Evolutionary conservation across 2,888 invertebrate genomes (phyloP).

Genomic region (Ferdinandea cuprea): DNA sequence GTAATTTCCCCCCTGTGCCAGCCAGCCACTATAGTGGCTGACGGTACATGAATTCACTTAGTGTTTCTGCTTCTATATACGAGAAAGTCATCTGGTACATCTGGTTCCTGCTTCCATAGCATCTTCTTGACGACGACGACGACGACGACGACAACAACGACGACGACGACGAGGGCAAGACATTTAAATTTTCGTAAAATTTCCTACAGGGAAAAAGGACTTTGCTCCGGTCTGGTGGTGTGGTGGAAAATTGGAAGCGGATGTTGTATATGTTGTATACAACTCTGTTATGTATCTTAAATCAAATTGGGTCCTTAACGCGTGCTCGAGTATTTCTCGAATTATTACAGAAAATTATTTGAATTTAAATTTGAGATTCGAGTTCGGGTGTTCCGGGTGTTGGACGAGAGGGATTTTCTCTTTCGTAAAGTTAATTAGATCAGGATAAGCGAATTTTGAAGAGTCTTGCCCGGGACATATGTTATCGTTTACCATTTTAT

Average conservation of each 20-base stretch:
- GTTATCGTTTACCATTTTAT: conserved; percentile 40
- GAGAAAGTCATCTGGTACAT: conserved; percentile 65
- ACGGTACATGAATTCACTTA: conserved; percentile 58
- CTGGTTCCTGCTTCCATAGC: conserved; percentile 43
- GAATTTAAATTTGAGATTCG: conserved; percentile 54
- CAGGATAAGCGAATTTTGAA: conserved; percentile 56
- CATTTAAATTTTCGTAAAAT: conserved; percentile 64
- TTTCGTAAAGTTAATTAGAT: conserved; percentile 70
- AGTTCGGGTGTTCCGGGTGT: not conserved
- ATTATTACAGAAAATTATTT: conserved; percentile 71
- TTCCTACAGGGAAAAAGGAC: conserved; percentile 57
- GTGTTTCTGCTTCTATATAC: conserved; percentile 8
- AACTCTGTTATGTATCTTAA: conserved; percentile 42
- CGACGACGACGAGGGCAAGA: conserved; percentile 36
- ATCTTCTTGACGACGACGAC: conserved; percentile 25
- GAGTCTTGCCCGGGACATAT: conserved; percentile 38
- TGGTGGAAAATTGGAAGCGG: conserved; percentile 64
- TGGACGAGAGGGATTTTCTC: conserved; percentile 13
- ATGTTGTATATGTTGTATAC: conserved; percentile 48
- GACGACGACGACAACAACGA: conserved; percentile 4
- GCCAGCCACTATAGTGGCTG: conserved; percentile 22
- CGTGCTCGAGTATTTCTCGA: conserved; percentile 66
- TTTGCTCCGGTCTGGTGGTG: conserved; percentile 25
- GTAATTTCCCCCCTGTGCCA: conserved; percentile 61
- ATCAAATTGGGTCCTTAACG: conserved; percentile 67